Conservation (phyloP, 2,113 vertebrate genomes). For the Lagopus leucura region DNA sequence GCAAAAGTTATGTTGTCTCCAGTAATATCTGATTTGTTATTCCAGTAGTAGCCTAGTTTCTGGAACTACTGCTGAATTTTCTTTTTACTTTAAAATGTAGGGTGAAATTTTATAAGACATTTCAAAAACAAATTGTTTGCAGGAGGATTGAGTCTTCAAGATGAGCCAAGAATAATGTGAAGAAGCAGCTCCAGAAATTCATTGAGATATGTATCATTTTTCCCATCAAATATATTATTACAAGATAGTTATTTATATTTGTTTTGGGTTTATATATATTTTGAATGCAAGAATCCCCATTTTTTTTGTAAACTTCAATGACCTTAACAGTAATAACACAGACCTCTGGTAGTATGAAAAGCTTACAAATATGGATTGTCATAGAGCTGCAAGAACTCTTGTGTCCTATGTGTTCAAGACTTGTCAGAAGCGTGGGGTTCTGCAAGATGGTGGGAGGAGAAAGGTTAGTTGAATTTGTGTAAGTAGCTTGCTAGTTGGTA, state of each 20-base stretch:
- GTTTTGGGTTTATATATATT: not conserved
- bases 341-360: not conserved
- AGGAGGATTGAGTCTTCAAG: not conserved
- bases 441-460: accelerated
- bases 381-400: not conserved
- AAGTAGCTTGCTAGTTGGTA: not conserved
- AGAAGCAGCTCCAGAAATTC: not conserved
- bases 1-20: not conserved
- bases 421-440: accelerated
- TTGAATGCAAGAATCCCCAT: not conserved
- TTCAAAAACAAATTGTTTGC: not conserved
- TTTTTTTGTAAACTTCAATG: not conserved
- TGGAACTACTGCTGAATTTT: not conserved
- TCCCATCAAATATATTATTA: not conserved
- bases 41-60: not conserved
- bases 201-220: not conserved
- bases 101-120: not conserved
- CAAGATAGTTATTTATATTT: not conserved
- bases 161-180: not conserved
- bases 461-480: not conserved
- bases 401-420: not conserved
- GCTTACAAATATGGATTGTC: not conserved
- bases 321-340: not conserved
- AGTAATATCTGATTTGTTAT: not conserved
- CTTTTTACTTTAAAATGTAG: too few species aligned